Conservation (phyloP, 2,113 vertebrate species). For the Trichechus manatus region DNA sequence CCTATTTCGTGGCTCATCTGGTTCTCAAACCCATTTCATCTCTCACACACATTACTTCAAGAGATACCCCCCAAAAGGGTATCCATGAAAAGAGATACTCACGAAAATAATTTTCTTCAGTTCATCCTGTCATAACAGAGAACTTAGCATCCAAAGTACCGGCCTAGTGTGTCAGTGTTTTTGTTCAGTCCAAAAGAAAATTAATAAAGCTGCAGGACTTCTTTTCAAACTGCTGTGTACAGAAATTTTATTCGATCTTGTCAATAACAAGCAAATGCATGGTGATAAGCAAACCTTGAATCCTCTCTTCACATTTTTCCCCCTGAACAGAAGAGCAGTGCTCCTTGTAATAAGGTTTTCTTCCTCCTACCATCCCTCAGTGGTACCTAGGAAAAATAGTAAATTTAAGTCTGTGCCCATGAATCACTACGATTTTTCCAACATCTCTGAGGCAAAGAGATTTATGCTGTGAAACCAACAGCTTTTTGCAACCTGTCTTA, state of each 20-base stretch:
- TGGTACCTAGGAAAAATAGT: constrained; percentile 79
- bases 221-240: constrained; percentile 41
- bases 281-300: constrained; percentile 58
- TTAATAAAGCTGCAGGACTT: background rate
- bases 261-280: constrained; percentile 47
- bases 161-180: background rate
- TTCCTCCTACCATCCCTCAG: constrained; percentile 70
- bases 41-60: background rate
- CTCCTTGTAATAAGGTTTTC: constrained; percentile 79
- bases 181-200: constrained; percentile 55
- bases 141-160: constrained; percentile 57
- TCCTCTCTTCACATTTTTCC: constrained; percentile 54
- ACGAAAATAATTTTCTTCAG: constrained; percentile 28
- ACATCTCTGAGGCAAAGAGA: constrained; percentile 78
- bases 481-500: constrained; percentile 77
- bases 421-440: constrained; percentile 85
- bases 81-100: background rate
- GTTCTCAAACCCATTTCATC: background rate
- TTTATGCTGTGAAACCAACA: constrained; percentile 83
- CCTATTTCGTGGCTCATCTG: background rate
- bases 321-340: constrained; percentile 53
- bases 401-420: constrained; percentile 84
- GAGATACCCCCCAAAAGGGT: background rate
- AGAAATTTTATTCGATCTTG: constrained; percentile 57
- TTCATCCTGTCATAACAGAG: constrained; percentile 41